Conservation (phyloP, 2,797 vertebrate species). For the Meriones psammophilus region DNA sequence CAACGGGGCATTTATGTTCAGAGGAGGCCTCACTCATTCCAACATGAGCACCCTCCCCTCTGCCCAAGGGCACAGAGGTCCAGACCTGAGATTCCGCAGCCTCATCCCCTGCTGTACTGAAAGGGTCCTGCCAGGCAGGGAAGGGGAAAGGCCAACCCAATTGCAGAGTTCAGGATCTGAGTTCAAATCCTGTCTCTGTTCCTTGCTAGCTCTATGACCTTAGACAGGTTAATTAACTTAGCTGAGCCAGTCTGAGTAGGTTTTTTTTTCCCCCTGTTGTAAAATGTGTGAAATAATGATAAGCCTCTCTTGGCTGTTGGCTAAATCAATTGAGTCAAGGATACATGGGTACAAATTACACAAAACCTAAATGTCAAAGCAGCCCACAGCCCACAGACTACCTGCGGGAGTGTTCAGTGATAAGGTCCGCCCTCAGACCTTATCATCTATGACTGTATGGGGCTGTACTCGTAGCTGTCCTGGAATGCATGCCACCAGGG, state of each 20-base stretch:
- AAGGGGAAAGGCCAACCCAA: not conserved
- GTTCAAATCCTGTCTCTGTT: slow-evolving; percentile 2
- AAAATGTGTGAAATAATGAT: not conserved
- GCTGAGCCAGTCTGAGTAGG: not conserved
- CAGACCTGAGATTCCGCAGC: not conserved
- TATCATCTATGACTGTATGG: not conserved
- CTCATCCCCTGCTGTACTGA: not conserved
- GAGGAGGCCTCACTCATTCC: not conserved
- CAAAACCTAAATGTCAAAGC: not conserved
- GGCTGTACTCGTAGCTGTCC: not conserved
- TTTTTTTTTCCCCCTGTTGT: not conserved
- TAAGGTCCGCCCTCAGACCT: not conserved
- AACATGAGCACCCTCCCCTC: not conserved
- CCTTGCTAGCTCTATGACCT: not conserved
- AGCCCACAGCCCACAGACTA: accelerated
- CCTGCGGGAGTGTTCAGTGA: not conserved
- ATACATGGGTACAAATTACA: not conserved
- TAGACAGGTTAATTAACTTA: not conserved
- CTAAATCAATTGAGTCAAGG: not conserved
- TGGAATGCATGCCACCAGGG: not conserved
- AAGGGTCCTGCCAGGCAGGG: accelerated
- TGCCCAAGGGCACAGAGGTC: not conserved
- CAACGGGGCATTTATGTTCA: not conserved
- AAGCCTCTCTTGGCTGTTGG: not conserved
- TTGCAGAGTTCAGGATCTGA: not conserved